These are phyloP conservation scores for Hyposoter didymator DNA, from an alignment of 2,888 invertebrate genomes.

Conservation along the genomic window DNA sequence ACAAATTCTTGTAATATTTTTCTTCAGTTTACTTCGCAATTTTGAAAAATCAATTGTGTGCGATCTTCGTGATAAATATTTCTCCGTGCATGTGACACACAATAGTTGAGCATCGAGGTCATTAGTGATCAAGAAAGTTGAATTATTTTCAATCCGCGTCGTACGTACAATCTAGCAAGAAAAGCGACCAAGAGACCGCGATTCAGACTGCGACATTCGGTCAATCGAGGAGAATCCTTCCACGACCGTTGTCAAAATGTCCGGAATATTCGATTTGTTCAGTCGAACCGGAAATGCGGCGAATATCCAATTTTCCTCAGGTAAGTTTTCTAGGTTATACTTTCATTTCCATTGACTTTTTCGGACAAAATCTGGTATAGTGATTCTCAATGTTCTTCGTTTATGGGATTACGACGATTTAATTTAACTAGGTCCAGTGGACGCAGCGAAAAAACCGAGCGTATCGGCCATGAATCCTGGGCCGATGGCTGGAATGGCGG, in stretches of 20 bases:
- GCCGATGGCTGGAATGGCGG: not conserved
- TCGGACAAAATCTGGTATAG: not conserved
- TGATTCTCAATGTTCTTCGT: not conserved
- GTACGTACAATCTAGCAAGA: not conserved
- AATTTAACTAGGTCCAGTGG: slow-evolving; percentile 38
- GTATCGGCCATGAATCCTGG: slow-evolving; percentile 14
- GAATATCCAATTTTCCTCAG: slow-evolving; percentile 31
- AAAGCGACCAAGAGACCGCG: not conserved
- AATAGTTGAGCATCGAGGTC: not conserved
- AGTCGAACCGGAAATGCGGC: slow-evolving; percentile 36
- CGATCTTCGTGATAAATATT: not conserved
- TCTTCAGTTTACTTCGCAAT: not conserved
- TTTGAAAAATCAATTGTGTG: not conserved
- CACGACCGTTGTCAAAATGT: slow-evolving; percentile 43
- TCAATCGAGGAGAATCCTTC: slow-evolving; percentile 5
- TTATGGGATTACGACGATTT: not conserved
- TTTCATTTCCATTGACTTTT: not conserved
- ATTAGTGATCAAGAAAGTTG: not conserved
- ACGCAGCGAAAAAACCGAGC: slow-evolving; percentile 20
- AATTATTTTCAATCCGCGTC: slow-evolving; percentile 7
- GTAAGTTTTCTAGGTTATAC: slow-evolving; percentile 36
- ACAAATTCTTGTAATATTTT: not conserved
- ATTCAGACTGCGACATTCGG: not conserved
- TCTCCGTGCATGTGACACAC: not conserved
- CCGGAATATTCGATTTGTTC: slow-evolving; percentile 64